These are phyloP conservation scores for Hipposideros larvatus DNA, from an alignment of 2,797 vertebrate species.

Conservation along the genomic window DNA sequence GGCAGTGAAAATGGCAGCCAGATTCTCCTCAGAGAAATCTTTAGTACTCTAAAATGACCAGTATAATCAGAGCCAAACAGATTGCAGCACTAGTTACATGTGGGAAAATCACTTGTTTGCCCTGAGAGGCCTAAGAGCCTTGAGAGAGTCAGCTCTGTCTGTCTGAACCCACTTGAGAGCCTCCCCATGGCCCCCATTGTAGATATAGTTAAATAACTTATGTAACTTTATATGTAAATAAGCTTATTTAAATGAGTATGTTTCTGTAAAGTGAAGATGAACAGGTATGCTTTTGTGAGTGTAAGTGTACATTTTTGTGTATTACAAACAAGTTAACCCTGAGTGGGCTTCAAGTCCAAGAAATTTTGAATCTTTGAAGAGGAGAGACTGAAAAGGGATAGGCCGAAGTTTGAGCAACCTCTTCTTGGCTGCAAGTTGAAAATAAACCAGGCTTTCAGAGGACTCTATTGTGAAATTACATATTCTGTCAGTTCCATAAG, in stretches of 20 bases:
- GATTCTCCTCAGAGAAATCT: background rate
- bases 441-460: background rate
- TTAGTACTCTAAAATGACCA: background rate
- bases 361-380: background rate
- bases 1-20: background rate
- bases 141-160: background rate
- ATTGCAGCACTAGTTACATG: background rate
- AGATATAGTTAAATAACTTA: background rate
- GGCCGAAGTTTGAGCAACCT: background rate
- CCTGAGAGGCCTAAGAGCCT: background rate
- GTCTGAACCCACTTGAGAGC: background rate
- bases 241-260: background rate
- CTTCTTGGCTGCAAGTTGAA: background rate
- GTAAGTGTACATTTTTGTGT: background rate
- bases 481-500: background rate
- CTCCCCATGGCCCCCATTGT: background rate
- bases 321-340: background rate
- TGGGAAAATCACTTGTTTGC: background rate
- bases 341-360: background rate
- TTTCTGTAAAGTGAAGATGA: background rate
- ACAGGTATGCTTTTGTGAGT: background rate
- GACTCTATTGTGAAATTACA: background rate
- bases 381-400: background rate
- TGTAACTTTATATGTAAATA: background rate
- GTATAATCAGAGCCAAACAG: background rate